Evolutionary conservation across 2,888 invertebrate genomes (phyloP).

Genomic region (Nudaria mundana): DNA sequence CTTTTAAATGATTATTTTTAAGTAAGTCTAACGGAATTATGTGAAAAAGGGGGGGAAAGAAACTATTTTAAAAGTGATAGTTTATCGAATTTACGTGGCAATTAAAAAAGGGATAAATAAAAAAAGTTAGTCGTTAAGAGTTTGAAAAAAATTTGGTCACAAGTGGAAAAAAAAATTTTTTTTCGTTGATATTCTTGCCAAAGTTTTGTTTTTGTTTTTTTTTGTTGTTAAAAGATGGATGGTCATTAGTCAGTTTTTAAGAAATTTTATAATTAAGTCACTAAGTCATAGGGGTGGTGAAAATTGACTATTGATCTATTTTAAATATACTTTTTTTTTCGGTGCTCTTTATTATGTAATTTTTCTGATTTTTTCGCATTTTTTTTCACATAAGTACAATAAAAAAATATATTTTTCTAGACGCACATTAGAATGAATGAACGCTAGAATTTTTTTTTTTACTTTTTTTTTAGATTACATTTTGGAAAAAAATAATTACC

Average conservation of each 20-base stretch:
- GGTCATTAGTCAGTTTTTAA: conserved; percentile 38
- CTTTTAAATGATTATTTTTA: conserved; percentile 13
- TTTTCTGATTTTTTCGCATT: conserved; percentile 19
- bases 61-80: conserved; percentile 56
- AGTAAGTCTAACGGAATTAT: no score
- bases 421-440: conserved; percentile 40
- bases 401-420: conserved; percentile 23
- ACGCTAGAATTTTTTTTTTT: conserved; percentile 35
- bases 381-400: conserved; percentile 28
- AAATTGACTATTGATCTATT: conserved; percentile 24
- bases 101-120: conserved; percentile 37
- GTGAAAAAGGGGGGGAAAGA: conserved; percentile 23
- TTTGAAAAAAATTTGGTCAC: conserved; percentile 41
- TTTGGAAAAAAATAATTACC: conserved; percentile 44
- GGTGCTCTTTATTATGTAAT: conserved; percentile 47
- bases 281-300: conserved; percentile 19
- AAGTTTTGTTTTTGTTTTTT: conserved; percentile 39
- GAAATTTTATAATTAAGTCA: conserved; percentile 26
- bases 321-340: conserved; percentile 29
- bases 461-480: conserved; percentile 34
- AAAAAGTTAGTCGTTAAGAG: conserved; percentile 26
- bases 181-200: conserved; percentile 56
- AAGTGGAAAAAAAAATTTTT: conserved; percentile 18
- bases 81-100: conserved; percentile 77
- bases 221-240: conserved; percentile 31